Conservation (phyloP, 2,888 invertebrate genomes). For the Lampropteryx suffumata region DNA sequence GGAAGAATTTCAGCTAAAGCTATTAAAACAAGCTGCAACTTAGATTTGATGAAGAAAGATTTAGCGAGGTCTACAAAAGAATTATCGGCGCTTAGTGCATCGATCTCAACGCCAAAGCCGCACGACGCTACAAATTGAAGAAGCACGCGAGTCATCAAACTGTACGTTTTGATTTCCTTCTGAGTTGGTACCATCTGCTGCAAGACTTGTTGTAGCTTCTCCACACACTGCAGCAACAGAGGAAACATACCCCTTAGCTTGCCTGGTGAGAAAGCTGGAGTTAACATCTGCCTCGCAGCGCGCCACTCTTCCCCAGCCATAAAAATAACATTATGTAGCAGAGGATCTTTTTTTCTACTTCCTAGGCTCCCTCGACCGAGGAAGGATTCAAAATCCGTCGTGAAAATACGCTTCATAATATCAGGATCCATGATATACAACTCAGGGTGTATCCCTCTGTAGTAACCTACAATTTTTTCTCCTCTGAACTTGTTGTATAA, state of each 20-base stretch:
- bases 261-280: constrained; percentile 48
- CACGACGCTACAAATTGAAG: constrained; percentile 47
- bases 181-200: constrained; percentile 1
- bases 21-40: constrained; percentile 12
- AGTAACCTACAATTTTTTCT: constrained; percentile 47
- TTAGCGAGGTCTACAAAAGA: constrained; percentile 20
- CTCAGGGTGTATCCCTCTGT: constrained; percentile 38
- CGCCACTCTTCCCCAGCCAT: constrained; percentile 45
- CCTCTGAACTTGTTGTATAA: constrained; percentile 40
- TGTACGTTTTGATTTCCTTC: constrained; percentile 35
- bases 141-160: constrained; percentile 48
- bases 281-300: constrained; percentile 30
- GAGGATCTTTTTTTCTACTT: constrained; percentile 40
- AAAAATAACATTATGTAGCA: constrained; percentile 48
- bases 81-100: constrained; percentile 16
- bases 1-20: constrained; percentile 23
- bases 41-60: constrained; percentile 20
- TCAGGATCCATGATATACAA: constrained; percentile 48
- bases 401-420: constrained; percentile 42
- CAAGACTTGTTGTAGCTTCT: constrained; percentile 26
- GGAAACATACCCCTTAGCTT: constrained; percentile 54
- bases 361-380: constrained; percentile 41
- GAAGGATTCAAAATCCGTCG: constrained; percentile 43
- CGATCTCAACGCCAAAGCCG: constrained; percentile 43
- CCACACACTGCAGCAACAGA: constrained; percentile 37